Conservation (phyloP, 2,797 vertebrate species). For the Takifugu ocellatus region DNA sequence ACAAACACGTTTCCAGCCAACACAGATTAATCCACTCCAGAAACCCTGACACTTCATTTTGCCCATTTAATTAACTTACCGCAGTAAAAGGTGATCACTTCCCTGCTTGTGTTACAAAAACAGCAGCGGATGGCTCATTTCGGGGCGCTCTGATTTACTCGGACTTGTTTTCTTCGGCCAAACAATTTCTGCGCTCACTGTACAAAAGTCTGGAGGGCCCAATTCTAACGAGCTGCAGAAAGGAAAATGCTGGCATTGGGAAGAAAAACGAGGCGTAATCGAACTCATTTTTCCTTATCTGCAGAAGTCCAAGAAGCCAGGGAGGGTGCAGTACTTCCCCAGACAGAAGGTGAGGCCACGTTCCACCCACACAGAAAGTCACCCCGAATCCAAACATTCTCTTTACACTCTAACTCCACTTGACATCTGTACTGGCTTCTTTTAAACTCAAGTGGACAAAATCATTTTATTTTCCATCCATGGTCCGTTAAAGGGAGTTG, state of each 20-base stretch:
- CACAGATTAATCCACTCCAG: slow-evolving; percentile 26
- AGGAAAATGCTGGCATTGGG: slow-evolving; percentile 66
- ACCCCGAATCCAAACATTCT: slow-evolving; percentile 21
- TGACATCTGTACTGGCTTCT: slow-evolving; percentile 22
- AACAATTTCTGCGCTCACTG: slow-evolving; percentile 45
- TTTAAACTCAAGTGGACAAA: slow-evolving; percentile 6
- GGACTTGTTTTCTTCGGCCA: slow-evolving; percentile 48
- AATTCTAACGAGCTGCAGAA: slow-evolving; percentile 64
- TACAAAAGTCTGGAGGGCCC: slow-evolving; percentile 64
- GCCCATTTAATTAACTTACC: slow-evolving; percentile 51
- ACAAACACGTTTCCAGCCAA: slow-evolving; percentile 26
- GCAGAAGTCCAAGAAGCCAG: slow-evolving; percentile 47
- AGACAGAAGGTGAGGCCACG: slow-evolving; percentile 48
- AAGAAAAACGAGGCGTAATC: slow-evolving; percentile 70
- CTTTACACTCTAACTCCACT: slow-evolving; percentile 24
- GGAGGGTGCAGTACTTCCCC: slow-evolving; percentile 53
- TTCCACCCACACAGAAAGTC: slow-evolving; percentile 48
- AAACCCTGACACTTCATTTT: slow-evolving; percentile 24
- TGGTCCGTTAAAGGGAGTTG: background rate
- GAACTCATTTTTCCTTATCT: slow-evolving; percentile 65
- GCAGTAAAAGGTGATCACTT: slow-evolving; percentile 42
- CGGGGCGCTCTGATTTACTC: slow-evolving; percentile 36
- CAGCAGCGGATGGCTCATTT: slow-evolving; percentile 31
- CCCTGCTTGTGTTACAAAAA: slow-evolving; percentile 27
- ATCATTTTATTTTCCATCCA: background rate